Evolutionary conservation across 1,140 invertebrate genomes (phyloP).

Genomic region (Drosophila baimaii): DNA sequence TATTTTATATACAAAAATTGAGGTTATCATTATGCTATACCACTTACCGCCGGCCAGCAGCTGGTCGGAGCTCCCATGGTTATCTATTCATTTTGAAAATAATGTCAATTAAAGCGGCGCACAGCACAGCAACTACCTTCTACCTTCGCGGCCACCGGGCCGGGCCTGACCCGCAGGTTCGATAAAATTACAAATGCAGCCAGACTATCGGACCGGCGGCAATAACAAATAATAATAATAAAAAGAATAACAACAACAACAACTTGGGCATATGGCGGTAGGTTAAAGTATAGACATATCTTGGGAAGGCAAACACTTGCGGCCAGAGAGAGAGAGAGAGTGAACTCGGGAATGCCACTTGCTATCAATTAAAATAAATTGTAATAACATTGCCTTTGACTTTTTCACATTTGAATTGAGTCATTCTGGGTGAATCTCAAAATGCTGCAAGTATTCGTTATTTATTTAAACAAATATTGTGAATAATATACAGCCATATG

Average conservation of each 20-base stretch:
- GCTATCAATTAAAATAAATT: constrained; percentile 76
- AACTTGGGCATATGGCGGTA: not conserved
- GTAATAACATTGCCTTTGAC: constrained; percentile 60
- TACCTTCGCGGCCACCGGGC: constrained; percentile 17
- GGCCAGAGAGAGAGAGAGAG: too few species aligned
- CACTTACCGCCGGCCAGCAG: constrained; percentile 17
- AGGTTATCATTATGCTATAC: constrained; percentile 35
- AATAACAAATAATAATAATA: constrained; percentile 36
- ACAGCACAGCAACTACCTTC: constrained; percentile 4
- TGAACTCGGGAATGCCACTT: constrained; percentile 55
- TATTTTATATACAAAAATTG: constrained; percentile 34
- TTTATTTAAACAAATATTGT: constrained; percentile 8
- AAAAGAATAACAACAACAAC: constrained; percentile 9
- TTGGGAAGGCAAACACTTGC: constrained; percentile 73
- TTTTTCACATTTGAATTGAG: constrained; percentile 49
- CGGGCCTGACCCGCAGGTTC: constrained; percentile 46
- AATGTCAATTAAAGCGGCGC: constrained; percentile 51
- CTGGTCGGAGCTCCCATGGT: constrained; percentile 43
- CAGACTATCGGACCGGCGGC: constrained; percentile 28
- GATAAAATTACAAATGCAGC: constrained; percentile 53
- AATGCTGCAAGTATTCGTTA: not conserved
- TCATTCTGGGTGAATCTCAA: constrained; percentile 37
- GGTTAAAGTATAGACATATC: constrained; percentile 29
- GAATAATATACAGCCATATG: constrained; percentile 1
- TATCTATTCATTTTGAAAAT: constrained; percentile 49